A percentile compares a stretch with the other conserved stretches of the same genome.
Conservation (phyloP, 2,888 invertebrate species). For the Eupithecia insigniata region DNA sequence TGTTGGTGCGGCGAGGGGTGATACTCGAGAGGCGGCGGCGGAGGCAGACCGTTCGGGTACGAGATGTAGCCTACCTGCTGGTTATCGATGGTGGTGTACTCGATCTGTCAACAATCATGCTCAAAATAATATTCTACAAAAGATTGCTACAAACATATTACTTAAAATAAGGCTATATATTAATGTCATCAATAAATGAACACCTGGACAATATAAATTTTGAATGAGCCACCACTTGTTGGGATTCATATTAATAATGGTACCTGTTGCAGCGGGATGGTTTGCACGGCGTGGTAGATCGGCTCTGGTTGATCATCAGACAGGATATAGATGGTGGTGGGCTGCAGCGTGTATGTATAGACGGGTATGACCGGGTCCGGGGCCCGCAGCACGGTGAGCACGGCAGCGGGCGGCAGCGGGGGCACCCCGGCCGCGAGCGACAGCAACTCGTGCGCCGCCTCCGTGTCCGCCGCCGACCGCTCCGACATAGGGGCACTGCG, state of each 20-base stretch:
- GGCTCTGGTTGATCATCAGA: conserved; percentile 65
- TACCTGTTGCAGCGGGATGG: conserved; percentile 58
- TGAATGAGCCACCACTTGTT: background rate
- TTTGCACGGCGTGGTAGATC: conserved; percentile 62
- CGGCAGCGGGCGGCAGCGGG: conserved; percentile 88
- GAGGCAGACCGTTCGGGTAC: conserved; percentile 52
- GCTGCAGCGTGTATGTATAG: conserved; percentile 88
- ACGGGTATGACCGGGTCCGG: conserved; percentile 73
- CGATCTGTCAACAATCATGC: conserved; percentile 48
- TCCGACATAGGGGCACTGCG: conserved; percentile 61
- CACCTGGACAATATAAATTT: background rate
- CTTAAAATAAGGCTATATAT: background rate
- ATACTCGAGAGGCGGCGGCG: conserved; percentile 44
- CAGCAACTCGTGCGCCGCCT: conserved; percentile 93
- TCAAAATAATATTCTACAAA: background rate
- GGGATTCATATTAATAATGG: background rate
- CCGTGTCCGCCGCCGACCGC: conserved; percentile 92
- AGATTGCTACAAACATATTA: background rate
- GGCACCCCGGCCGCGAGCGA: conserved; percentile 91
- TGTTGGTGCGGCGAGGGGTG: conserved; percentile 20
- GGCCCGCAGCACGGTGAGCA: conserved; percentile 70
- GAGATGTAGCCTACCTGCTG: conserved; percentile 60
- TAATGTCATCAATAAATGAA: no score
- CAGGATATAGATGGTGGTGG: conserved; percentile 69
- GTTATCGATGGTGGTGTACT: conserved; percentile 56